These are phyloP conservation scores for Bibio marci DNA, from an alignment of 2,888 invertebrate genomes.

Conservation along the genomic window DNA sequence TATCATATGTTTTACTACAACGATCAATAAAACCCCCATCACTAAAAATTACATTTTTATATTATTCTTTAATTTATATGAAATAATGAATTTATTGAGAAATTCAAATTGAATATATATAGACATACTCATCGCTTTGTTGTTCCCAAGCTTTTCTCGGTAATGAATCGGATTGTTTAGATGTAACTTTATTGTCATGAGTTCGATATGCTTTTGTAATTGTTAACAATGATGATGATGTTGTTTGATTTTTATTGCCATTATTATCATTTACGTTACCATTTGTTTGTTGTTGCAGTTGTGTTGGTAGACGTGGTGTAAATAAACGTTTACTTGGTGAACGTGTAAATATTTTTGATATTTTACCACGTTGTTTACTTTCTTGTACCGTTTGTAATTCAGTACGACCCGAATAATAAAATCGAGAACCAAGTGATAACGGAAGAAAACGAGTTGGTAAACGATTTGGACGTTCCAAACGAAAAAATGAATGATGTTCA, in stretches of 20 bases:
- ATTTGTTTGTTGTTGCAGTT: conserved; percentile 9
- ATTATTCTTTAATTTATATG: too few relatives aligned
- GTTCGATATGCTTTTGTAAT: conserved; percentile 45
- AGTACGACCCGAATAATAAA: conserved; percentile 79
- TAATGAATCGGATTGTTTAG: conserved; percentile 46
- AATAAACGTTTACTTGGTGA: conserved; percentile 57
- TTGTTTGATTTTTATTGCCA: conserved; percentile 18
- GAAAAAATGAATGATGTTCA: conserved; percentile 97
- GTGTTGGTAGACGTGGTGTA: conserved; percentile 17
- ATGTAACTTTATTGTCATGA: conserved; percentile 55
- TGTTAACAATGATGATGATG: conserved; percentile 29
- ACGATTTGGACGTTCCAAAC: conserved; percentile 59
- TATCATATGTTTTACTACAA: conserved; percentile 20
- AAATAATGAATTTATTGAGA: too few relatives aligned
- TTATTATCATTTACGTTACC: conserved; percentile 16
- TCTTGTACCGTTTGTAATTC: conserved; percentile 91
- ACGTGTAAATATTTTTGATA: conserved; percentile 73
- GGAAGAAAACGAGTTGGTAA: conserved; percentile 44
- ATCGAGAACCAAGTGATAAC: conserved; percentile 40
- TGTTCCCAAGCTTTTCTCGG: conserved; percentile 80
- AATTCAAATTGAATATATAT: too few relatives aligned
- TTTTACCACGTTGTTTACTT: conserved; percentile 59
- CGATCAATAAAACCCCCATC: conserved; percentile 68
- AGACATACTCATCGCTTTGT: conserved; percentile 49
- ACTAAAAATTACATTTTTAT: too few relatives aligned